Percentiles rank a stretch among this genome's conserved stretches.
These are phyloP conservation scores for Sphaeramia orbicularis DNA, from an alignment of 2,797 vertebrate species.

Conservation along the genomic window DNA sequence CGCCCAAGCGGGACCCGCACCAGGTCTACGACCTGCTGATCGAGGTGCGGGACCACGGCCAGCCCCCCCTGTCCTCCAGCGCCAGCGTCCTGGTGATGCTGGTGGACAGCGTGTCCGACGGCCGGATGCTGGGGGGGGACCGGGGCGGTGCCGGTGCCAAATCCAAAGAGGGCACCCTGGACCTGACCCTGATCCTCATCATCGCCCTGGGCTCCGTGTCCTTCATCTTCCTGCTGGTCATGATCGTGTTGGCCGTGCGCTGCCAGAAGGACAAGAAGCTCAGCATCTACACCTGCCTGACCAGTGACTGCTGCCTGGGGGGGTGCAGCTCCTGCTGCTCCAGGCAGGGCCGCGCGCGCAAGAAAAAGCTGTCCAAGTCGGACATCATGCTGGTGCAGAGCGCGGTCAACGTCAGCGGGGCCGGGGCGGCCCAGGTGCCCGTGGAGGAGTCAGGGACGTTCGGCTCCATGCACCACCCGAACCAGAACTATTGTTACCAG, in stretches of 20 bases:
- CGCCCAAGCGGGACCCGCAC: slow-evolving; percentile 91
- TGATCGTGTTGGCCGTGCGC: slow-evolving; percentile 97
- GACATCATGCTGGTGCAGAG: slow-evolving; percentile 99
- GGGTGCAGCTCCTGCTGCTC: slow-evolving; percentile 92
- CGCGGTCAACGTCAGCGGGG: slow-evolving; percentile 85
- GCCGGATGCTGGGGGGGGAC: slow-evolving; percentile 67
- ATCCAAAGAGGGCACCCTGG: slow-evolving; percentile 89
- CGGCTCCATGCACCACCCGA: slow-evolving; percentile 92
- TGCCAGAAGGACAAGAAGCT: slow-evolving; percentile 98
- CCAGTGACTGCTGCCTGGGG: slow-evolving; percentile 91
- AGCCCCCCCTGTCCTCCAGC: slow-evolving; percentile 95
- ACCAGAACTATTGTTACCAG: slow-evolving; percentile 99
- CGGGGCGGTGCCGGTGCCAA: slow-evolving; percentile 80
- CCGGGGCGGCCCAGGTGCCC: slow-evolving; percentile 86
- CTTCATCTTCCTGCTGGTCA: slow-evolving; percentile 96
- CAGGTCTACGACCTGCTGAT: slow-evolving; percentile 94
- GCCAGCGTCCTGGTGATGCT: slow-evolving; percentile 90
- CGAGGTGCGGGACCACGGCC: slow-evolving; percentile 95
- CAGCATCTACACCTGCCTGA: slow-evolving; percentile 93
- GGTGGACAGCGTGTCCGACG: slow-evolving; percentile 90
- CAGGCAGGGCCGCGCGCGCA: slow-evolving; percentile 90
- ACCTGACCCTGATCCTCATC: slow-evolving; percentile 97
- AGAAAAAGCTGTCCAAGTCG: slow-evolving; percentile 98
- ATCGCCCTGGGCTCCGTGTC: slow-evolving; percentile 96
- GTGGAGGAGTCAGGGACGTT: slow-evolving; percentile 93